Percentiles rank a stretch among this genome's conserved stretches.
These are phyloP conservation scores for Cataglyphis albicans DNA, from an alignment of 2,888 invertebrate genomes.

Conservation along the genomic window DNA sequence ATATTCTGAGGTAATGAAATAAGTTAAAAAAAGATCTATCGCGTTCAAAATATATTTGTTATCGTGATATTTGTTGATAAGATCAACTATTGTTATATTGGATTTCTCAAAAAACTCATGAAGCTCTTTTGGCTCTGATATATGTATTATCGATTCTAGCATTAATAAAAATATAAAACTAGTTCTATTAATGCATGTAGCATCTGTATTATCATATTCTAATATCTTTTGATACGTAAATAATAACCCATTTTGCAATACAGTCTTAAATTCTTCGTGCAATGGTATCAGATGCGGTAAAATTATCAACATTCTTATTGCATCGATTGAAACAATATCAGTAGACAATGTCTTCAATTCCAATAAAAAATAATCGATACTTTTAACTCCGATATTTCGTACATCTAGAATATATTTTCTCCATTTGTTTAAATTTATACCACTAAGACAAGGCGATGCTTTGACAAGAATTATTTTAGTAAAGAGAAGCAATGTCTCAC, in stretches of 20 bases:
- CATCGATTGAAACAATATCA: constrained; percentile 70
- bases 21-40: constrained; percentile 78
- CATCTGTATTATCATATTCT: constrained; percentile 25
- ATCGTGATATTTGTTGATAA: constrained; percentile 73
- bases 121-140: constrained; percentile 87
- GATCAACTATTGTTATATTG: constrained; percentile 71
- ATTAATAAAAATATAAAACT: constrained; percentile 87
- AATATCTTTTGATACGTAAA: constrained; percentile 72
- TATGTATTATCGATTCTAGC: constrained; percentile 88
- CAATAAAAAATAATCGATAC: constrained; percentile 70
- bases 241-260: constrained; percentile 71
- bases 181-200: constrained; percentile 63
- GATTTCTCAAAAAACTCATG: constrained; percentile 83
- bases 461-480: constrained; percentile 90
- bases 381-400: constrained; percentile 79
- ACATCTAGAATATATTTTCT: constrained; percentile 89
- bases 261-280: constrained; percentile 68
- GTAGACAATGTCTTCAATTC: constrained; percentile 76
- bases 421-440: constrained; percentile 89
- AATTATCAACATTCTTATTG: constrained; percentile 78
- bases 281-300: constrained; percentile 80
- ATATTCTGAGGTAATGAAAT: constrained; percentile 70
- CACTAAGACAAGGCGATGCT: constrained; percentile 89
- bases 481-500: constrained; percentile 88
- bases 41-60: constrained; percentile 77